Conservation (phyloP, 2,797 vertebrate species). For the Clangula hyemalis region DNA sequence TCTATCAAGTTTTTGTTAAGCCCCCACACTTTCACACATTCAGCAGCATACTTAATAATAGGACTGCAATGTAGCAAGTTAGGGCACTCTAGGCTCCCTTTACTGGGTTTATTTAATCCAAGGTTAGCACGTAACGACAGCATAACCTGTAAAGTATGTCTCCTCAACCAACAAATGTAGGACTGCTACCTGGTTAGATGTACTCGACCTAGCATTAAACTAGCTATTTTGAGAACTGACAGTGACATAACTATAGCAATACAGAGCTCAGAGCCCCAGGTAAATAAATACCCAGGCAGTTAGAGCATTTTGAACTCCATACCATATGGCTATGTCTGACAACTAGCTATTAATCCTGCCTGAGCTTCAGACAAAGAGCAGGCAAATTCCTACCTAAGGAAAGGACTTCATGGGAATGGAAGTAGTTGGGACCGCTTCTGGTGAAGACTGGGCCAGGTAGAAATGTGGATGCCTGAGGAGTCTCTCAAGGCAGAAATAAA, state of each 20-base stretch:
- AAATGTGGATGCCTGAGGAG: neutral
- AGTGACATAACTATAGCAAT: neutral
- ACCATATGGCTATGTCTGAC: neutral
- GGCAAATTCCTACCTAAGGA: neutral
- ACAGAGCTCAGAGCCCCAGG: neutral
- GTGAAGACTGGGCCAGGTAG: neutral
- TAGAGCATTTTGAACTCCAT: neutral
- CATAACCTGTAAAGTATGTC: neutral
- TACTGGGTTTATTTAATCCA: slow-evolving; percentile 7
- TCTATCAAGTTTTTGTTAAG: slow-evolving; percentile 17
- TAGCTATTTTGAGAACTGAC: neutral
- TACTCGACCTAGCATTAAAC: neutral
- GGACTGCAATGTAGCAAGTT: slow-evolving; percentile 1
- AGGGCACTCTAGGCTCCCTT: neutral
- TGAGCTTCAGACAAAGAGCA: neutral
- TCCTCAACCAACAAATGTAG: neutral
- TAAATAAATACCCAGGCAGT: neutral
- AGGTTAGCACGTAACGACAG: neutral
- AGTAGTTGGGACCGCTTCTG: neutral
- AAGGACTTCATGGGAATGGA: neutral
- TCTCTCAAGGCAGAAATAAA: neutral
- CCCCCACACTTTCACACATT: slow-evolving; percentile 49
- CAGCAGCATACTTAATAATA: slow-evolving; percentile 53
- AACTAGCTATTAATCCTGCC: neutral
- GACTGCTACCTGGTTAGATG: neutral